Percentiles rank a stretch among this genome's conserved stretches.
These are phyloP conservation scores for Athalia rosae DNA, from an alignment of 2,888 invertebrate species.

Conservation along the genomic window DNA sequence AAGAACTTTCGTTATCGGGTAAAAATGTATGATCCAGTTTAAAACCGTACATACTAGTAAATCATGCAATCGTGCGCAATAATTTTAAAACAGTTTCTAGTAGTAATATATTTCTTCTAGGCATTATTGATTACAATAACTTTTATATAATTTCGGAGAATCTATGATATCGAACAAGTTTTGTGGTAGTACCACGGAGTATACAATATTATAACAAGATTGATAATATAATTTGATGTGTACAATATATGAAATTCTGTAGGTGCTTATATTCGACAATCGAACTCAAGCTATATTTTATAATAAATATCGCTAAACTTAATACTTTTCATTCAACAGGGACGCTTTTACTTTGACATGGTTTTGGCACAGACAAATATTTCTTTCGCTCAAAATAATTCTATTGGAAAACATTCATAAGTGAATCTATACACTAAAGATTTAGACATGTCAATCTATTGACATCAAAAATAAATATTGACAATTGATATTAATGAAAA, in stretches of 20 bases:
- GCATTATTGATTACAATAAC: conserved; percentile 26
- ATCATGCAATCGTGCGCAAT: neutral
- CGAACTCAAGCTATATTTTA: conserved; percentile 9
- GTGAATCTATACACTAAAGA: too few species aligned
- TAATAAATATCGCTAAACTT: conserved; percentile 22
- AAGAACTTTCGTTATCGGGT: neutral
- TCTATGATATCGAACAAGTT: conserved; percentile 41
- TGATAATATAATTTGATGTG: conserved; percentile 3
- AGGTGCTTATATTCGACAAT: neutral
- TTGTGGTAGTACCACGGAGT: conserved; percentile 34
- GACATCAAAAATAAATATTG: neutral
- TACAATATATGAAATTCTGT: conserved; percentile 19
- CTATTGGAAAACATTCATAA: too few species aligned
- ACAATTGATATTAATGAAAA: neutral
- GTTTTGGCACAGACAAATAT: conserved; percentile 36
- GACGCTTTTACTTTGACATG: neutral
- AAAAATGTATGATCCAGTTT: neutral
- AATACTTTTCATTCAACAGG: conserved; percentile 16
- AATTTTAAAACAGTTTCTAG: conserved; percentile 3
- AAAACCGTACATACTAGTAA: neutral
- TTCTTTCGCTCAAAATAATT: neutral
- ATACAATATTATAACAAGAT: conserved; percentile 35
- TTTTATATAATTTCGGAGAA: conserved; percentile 15
- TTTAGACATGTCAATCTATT: neutral
- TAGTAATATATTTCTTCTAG: conserved; percentile 31